Percentiles rank a stretch among this genome's conserved stretches.
phyloP scores from a whole-genome alignment of 2,888 invertebrate genomes.

The Hirtodrosophila duncani region DNA sequence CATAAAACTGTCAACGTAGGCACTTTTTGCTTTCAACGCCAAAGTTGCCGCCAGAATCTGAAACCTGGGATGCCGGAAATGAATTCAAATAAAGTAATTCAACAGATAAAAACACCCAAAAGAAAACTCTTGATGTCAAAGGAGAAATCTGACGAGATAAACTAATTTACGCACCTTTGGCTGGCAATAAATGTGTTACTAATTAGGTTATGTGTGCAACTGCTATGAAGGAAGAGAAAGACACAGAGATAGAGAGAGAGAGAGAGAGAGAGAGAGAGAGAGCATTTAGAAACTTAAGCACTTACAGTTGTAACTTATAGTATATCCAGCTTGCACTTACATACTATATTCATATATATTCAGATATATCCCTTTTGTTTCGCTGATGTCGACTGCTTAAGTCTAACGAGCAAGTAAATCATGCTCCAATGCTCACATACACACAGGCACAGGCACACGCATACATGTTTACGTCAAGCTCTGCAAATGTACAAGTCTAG shows the following conservation, averaged over 20 bases:
- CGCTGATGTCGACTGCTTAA: conserved; percentile 2
- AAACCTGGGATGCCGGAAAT: conserved; percentile 6
- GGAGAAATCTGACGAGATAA: conserved; percentile 7
- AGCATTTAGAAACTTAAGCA: too few relatives aligned
- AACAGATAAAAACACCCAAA: conserved; percentile 29
- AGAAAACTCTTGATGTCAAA: background rate
- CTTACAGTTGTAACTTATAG: too few relatives aligned
- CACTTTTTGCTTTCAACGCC: conserved; percentile 24
- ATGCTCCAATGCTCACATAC: conserved; percentile 24
- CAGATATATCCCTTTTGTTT: conserved; percentile 20
- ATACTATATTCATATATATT: too few relatives aligned
- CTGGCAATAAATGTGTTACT: too few relatives aligned
- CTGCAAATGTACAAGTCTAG: conserved; percentile 35
- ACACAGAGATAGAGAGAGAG: too few relatives aligned
- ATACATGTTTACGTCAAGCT: conserved; percentile 24
- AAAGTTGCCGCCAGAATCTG: too few relatives aligned
- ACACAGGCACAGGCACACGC: conserved; percentile 11
- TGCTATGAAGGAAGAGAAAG: too few relatives aligned
- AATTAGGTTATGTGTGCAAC: too few relatives aligned
- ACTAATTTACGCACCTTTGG: conserved; percentile 49
- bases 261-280: too few relatives aligned
- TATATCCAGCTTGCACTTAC: too few relatives aligned
- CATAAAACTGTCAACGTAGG: conserved; percentile 32
- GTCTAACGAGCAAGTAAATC: conserved; percentile 50
- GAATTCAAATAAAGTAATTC: conserved; percentile 57